Percentiles rank a stretch among this genome's conserved stretches.
Evolutionary conservation across 2,888 invertebrate species (phyloP).

Genomic region (Euclidia mi): DNA sequence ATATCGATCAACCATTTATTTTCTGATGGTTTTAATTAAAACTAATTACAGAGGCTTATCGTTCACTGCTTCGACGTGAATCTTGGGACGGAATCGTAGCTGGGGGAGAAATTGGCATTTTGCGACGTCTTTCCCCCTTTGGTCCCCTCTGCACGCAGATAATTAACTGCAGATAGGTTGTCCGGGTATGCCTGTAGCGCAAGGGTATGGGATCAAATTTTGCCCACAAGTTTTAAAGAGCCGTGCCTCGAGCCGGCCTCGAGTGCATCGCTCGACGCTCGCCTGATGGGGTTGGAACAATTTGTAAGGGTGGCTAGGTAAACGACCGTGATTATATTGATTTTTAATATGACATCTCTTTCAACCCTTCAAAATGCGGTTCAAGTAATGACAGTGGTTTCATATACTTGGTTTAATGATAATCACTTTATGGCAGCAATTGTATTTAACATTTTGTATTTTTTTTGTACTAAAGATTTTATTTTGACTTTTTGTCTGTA

Average conservation of each 20-base stretch:
- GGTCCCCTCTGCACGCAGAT: conserved; percentile 80
- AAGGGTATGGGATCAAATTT: conserved; percentile 82
- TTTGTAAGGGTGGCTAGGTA: conserved; percentile 84
- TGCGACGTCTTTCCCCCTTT: conserved; percentile 76
- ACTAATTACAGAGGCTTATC: conserved; percentile 81
- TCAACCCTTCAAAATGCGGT: conserved; percentile 58
- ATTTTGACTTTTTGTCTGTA: no score
- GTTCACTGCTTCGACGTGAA: conserved; percentile 74
- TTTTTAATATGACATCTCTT: conserved; percentile 80
- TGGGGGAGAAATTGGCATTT: conserved; percentile 80
- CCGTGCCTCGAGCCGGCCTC: conserved; percentile 69
- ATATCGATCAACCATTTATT: conserved; percentile 68
- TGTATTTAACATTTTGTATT: no score
- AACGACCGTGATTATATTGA: conserved; percentile 87
- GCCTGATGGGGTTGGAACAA: conserved; percentile 81
- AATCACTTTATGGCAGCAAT: no score
- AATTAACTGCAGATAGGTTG: conserved; percentile 89
- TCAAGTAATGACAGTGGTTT: neutral
- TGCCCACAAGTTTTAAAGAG: conserved; percentile 85
- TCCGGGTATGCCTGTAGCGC: conserved; percentile 69
- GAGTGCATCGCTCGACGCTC: conserved; percentile 68
- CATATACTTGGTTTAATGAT: no score
- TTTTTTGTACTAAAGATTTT: no score
- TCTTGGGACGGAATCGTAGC: conserved; percentile 69
- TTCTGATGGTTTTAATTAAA: conserved; percentile 84